phyloP scores from a whole-genome alignment of 2,888 invertebrate genomes.

The Parthenolecanium corni region DNA sequence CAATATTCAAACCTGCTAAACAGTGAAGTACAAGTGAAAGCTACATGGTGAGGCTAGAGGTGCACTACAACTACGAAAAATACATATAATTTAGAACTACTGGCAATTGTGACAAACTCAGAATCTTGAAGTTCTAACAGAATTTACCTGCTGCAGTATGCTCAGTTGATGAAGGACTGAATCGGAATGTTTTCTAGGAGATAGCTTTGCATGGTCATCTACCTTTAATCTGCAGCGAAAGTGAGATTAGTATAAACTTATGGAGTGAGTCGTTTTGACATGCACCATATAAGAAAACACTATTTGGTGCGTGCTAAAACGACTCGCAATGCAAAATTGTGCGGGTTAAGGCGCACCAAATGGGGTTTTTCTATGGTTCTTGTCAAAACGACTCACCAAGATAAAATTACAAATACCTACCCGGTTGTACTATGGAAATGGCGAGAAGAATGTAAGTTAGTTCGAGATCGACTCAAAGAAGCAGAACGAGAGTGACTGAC shows the following conservation, averaged over 20 bases:
- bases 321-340: no score
- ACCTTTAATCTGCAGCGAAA: neutral
- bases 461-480: slow-evolving; percentile 7
- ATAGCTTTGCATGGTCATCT: neutral
- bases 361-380: no score
- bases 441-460: neutral
- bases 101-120: neutral
- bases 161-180: neutral
- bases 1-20: no score
- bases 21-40: no score
- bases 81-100: neutral
- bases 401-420: neutral
- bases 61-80: no score
- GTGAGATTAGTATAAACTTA: no score
- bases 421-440: slow-evolving; percentile 1
- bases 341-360: no score
- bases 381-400: no score
- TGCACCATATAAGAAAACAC: no score
- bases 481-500: slow-evolving; percentile 1
- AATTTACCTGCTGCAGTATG: neutral
- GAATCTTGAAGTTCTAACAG: neutral
- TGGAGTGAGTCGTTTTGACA: no score
- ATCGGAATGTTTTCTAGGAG: neutral
- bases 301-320: neutral
- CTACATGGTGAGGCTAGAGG: no score